phyloP scores from a whole-genome alignment of 2,797 vertebrate genomes.

The Threskiornis aethiopicus region DNA sequence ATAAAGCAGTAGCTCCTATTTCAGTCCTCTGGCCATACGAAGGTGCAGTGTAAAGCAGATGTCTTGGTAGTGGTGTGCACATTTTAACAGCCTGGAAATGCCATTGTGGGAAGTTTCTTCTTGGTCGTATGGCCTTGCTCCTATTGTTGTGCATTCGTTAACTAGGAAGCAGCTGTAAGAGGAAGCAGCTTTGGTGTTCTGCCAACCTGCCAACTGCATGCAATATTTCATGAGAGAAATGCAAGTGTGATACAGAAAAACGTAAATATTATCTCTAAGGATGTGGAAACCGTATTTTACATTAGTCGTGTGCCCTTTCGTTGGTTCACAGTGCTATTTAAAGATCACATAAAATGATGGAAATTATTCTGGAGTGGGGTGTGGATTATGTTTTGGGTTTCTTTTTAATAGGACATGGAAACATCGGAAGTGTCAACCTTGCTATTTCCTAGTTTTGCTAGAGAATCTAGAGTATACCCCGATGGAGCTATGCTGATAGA shows the following conservation, averaged over 20 bases:
- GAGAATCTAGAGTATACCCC: background rate
- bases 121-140: background rate
- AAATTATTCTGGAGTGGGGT: background rate
- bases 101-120: background rate
- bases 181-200: conserved; percentile 39
- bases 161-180: conserved; percentile 55
- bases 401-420: background rate
- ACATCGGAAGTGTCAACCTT: background rate
- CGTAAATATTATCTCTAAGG: background rate
- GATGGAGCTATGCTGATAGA: background rate
- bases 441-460: background rate
- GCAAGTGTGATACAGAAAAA: background rate
- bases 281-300: background rate
- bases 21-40: background rate
- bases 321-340: background rate
- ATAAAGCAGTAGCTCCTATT: conserved; percentile 1
- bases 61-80: background rate
- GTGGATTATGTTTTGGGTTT: background rate
- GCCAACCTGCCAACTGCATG: background rate
- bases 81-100: background rate
- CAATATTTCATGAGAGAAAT: background rate
- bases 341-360: background rate
- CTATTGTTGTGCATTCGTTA: background rate
- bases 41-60: background rate
- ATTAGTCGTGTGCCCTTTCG: background rate